A percentile compares a stretch with the other conserved stretches of the same genome.
phyloP scores from a whole-genome alignment of 1,140 invertebrate genomes.

The Drosophila seguyi region DNA sequence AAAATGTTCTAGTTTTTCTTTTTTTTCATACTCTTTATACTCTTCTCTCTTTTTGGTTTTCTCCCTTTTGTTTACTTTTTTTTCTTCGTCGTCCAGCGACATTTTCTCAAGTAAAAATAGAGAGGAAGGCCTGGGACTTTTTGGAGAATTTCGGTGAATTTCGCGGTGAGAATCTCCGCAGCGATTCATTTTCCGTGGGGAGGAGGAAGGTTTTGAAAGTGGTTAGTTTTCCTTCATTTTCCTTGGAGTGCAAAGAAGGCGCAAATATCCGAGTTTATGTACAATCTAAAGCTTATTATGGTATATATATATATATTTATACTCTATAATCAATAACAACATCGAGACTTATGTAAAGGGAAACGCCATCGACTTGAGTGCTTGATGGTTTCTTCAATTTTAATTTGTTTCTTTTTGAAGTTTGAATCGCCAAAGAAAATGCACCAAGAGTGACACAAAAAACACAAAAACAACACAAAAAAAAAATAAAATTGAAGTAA shows the following conservation, averaged over 20 bases:
- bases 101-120: conserved; percentile 64
- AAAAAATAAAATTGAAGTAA: conserved; percentile 34
- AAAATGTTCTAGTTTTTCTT: conserved; percentile 33
- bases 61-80: background rate
- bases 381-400: conserved; percentile 20
- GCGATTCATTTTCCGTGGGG: background rate
- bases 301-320: conserved; percentile 24
- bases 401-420: conserved; percentile 9
- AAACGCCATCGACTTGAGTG: conserved; percentile 22
- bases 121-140: conserved; percentile 13
- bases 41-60: conserved; percentile 2
- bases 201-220: background rate
- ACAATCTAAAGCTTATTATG: conserved; percentile 57
- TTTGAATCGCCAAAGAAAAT: background rate
- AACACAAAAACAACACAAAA: conserved; percentile 5
- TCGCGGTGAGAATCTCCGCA: background rate
- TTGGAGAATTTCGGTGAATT: conserved; percentile 7
- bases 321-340: conserved; percentile 52
- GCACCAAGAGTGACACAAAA: conserved; percentile 1
- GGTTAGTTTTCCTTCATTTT: conserved; percentile 6
- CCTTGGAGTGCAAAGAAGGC: conserved; percentile 35
- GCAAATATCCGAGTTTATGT: conserved; percentile 42
- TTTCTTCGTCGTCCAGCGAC: conserved; percentile 76
- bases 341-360: conserved; percentile 44
- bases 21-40: conserved; percentile 1